These are phyloP conservation scores for Drosophila antonietae DNA, from an alignment of 2,888 invertebrate species.

Conservation along the genomic window DNA sequence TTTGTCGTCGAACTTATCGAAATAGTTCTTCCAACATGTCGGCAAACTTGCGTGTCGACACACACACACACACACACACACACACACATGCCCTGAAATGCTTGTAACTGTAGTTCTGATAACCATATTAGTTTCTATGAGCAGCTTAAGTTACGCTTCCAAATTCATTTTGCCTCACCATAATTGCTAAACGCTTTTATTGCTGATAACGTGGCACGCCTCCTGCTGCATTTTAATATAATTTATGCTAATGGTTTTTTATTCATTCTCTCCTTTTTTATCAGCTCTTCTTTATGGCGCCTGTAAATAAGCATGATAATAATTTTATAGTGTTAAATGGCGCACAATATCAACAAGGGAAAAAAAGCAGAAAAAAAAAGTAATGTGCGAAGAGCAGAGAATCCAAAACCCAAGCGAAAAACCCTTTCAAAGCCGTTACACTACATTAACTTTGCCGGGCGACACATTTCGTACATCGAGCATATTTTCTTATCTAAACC, in stretches of 20 bases:
- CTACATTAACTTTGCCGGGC: constrained; percentile 70
- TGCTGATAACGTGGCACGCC: constrained; percentile 57
- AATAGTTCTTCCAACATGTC: constrained; percentile 70
- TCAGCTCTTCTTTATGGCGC: constrained; percentile 47
- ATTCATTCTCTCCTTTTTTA: constrained; percentile 14
- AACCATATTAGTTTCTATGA: constrained; percentile 62
- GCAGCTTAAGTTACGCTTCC: constrained; percentile 21
- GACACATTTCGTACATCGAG: constrained; percentile 60
- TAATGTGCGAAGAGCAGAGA: not conserved
- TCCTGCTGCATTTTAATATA: constrained; percentile 2
- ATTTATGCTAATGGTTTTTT: constrained; percentile 67
- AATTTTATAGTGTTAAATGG: constrained; percentile 79
- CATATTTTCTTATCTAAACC: constrained; percentile 73
- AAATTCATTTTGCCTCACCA: constrained; percentile 40
- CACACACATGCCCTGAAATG: constrained; percentile 29
- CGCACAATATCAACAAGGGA: constrained; percentile 48
- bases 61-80: constrained; percentile 19
- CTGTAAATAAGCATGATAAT: constrained; percentile 68
- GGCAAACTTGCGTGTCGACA: constrained; percentile 70
- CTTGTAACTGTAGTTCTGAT: constrained; percentile 57
- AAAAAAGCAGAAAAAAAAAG: not conserved
- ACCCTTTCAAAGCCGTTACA: constrained; percentile 69
- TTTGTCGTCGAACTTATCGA: constrained; percentile 76
- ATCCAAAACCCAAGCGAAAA: constrained; percentile 34
- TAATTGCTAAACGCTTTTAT: constrained; percentile 78